phyloP scores from a whole-genome alignment of 2,888 invertebrate genomes.

The Nesidiocoris tenuis region DNA sequence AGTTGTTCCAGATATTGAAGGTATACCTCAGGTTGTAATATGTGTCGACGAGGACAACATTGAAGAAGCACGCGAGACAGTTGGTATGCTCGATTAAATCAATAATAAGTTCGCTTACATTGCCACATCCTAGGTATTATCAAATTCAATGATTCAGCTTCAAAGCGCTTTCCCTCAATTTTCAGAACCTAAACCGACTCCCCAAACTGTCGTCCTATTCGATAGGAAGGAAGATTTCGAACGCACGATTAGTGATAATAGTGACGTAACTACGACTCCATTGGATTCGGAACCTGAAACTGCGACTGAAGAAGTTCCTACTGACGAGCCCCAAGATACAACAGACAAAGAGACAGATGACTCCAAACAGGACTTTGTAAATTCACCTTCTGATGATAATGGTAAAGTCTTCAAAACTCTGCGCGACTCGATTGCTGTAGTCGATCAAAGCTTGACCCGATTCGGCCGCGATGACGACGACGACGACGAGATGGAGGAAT shows the following conservation, averaged over 20 bases:
- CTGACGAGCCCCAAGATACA: background rate
- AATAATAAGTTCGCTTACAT: too few species aligned
- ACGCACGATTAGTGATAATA: background rate
- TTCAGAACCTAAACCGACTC: background rate
- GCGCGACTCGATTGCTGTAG: too few species aligned
- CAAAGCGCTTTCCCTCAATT: too few species aligned
- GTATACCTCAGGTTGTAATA: constrained; percentile 24
- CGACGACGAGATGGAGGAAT: background rate
- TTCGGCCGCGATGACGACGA: too few species aligned
- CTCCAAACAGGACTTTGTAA: too few species aligned
- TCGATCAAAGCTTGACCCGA: too few species aligned
- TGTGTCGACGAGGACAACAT: constrained; percentile 16
- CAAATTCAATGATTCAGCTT: too few species aligned
- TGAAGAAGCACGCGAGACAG: background rate
- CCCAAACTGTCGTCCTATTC: background rate
- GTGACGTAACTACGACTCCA: background rate
- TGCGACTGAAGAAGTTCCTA: background rate
- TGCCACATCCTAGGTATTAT: too few species aligned
- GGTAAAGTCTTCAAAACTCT: too few species aligned
- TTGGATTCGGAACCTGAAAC: background rate
- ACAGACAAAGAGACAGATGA: too few species aligned
- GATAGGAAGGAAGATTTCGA: constrained; percentile 17
- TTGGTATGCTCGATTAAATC: too few species aligned
- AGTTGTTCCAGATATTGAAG: constrained; percentile 19
- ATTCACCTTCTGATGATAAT: too few species aligned